Percentiles rank a stretch among this genome's conserved stretches.
These are phyloP conservation scores for Lacerta viridis DNA, from an alignment of 2,797 vertebrate genomes.

Conservation along the genomic window DNA sequence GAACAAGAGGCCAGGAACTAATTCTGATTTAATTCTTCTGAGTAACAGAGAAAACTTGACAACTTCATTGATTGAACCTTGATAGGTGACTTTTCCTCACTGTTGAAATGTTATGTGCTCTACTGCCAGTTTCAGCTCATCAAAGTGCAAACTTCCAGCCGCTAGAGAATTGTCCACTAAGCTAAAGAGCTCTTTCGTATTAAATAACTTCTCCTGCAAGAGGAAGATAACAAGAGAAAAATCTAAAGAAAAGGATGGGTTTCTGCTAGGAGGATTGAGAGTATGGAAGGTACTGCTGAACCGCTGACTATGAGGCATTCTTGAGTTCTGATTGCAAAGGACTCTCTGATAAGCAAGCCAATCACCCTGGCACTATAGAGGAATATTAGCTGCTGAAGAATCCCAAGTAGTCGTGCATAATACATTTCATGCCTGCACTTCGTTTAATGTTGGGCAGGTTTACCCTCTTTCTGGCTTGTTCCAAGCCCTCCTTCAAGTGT, in stretches of 20 bases:
- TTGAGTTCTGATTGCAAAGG: constrained; percentile 2
- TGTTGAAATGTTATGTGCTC: constrained; percentile 22
- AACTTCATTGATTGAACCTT: not conserved
- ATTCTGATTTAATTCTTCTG: constrained; percentile 36
- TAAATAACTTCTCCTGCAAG: constrained; percentile 42
- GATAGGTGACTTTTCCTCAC: constrained; percentile 29
- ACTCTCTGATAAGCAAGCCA: constrained; percentile 26
- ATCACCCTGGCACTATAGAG: not conserved
- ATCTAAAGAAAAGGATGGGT: constrained; percentile 35
- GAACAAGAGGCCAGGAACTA: constrained; percentile 8
- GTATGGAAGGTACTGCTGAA: not conserved
- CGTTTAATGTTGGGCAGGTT: not conserved
- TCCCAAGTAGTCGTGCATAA: not conserved
- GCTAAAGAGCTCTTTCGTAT: constrained; percentile 37
- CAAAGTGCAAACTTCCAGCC: constrained; percentile 41
- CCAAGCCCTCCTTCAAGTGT: not conserved
- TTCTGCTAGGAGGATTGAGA: constrained; percentile 30
- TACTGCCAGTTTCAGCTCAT: constrained; percentile 30
- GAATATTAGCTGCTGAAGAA: not conserved
- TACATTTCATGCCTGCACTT: not conserved
- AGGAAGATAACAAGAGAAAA: constrained; percentile 45
- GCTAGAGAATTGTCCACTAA: constrained; percentile 32
- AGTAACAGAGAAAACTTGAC: constrained; percentile 15
- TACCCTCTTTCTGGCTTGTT: constrained; percentile 9
- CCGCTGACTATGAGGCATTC: constrained; percentile 21